Percentiles rank a stretch among this genome's conserved stretches.
Evolutionary conservation across 2,888 invertebrate species (phyloP).

Genomic region (Watsonalla binaria): DNA sequence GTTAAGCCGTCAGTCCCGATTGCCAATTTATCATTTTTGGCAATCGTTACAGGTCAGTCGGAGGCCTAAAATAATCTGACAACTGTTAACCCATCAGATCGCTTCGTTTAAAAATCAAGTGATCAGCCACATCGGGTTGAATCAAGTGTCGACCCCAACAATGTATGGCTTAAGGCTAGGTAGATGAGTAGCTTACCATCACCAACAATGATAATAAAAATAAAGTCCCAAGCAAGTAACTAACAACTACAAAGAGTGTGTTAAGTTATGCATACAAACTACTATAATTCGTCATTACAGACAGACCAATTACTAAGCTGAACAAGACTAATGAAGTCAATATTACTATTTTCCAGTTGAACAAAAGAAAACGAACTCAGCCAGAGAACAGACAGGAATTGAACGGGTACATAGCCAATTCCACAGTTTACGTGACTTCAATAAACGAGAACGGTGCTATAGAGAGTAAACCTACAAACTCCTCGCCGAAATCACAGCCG

Average conservation of each 20-base stretch:
- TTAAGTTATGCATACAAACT: background rate
- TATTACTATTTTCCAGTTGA: slow-evolving; percentile 78
- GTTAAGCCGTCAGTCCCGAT: too few species aligned
- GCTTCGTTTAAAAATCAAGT: too few species aligned
- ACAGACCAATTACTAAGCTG: background rate
- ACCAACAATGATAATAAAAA: too few species aligned
- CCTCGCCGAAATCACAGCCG: slow-evolving; percentile 67
- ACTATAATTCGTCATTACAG: background rate
- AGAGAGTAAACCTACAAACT: slow-evolving; percentile 68
- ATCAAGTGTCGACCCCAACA: too few species aligned
- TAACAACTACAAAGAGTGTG: background rate
- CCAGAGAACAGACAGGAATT: slow-evolving; percentile 78
- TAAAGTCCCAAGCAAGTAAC: too few species aligned
- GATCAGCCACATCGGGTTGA: too few species aligned
- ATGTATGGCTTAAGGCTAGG: too few species aligned
- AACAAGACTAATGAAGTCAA: background rate
- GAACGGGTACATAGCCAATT: slow-evolving; percentile 90
- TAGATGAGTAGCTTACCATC: too few species aligned
- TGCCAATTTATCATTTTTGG: too few species aligned
- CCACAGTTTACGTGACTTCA: slow-evolving; percentile 90
- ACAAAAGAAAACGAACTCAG: slow-evolving; percentile 78
- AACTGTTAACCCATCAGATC: too few species aligned
- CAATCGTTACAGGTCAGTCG: too few species aligned
- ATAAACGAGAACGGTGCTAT: slow-evolving; percentile 77
- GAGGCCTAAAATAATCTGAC: too few species aligned